A percentile compares a stretch with the other conserved stretches of the same genome.
Evolutionary conservation across 2,797 vertebrate species (phyloP).

Genomic region (Tapirus indicus): DNA sequence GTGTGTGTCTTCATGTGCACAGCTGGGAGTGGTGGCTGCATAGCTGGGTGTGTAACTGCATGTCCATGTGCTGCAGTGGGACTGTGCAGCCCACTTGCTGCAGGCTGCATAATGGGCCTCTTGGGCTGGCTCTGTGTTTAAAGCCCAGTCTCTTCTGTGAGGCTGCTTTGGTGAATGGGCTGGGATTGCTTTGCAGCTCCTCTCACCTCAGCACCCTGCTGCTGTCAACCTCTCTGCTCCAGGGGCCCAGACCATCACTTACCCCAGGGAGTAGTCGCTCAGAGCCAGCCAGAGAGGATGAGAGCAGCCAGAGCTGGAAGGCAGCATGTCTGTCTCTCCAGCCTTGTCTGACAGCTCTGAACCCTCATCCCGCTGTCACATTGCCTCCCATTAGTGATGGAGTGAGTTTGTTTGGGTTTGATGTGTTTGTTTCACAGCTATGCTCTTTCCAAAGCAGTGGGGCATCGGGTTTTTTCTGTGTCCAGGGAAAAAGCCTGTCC

Average conservation of each 20-base stretch:
- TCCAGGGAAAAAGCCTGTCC: background rate
- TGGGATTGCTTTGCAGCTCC: background rate
- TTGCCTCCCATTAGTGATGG: background rate
- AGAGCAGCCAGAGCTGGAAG: constrained; percentile 53
- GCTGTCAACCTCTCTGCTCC: constrained; percentile 28
- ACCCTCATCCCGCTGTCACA: background rate
- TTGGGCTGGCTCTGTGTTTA: background rate
- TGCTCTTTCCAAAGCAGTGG: constrained; percentile 27
- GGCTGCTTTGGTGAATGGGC: background rate
- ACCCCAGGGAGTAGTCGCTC: constrained; percentile 22
- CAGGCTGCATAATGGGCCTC: background rate
- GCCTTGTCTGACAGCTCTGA: constrained; percentile 71
- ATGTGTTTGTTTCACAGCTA: constrained; percentile 56
- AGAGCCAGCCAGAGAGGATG: background rate
- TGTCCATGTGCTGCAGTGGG: background rate
- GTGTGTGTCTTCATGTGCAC: background rate
- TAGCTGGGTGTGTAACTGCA: background rate
- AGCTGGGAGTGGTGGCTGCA: background rate
- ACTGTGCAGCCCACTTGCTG: background rate
- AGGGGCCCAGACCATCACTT: background rate
- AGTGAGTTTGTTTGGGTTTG: constrained; percentile 51
- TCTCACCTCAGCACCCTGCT: constrained; percentile 39
- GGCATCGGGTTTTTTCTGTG: background rate
- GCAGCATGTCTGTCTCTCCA: constrained; percentile 39
- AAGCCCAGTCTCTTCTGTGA: background rate